These are phyloP conservation scores for Channallabes apus DNA, from an alignment of 2,797 vertebrate species.

Conservation along the genomic window DNA sequence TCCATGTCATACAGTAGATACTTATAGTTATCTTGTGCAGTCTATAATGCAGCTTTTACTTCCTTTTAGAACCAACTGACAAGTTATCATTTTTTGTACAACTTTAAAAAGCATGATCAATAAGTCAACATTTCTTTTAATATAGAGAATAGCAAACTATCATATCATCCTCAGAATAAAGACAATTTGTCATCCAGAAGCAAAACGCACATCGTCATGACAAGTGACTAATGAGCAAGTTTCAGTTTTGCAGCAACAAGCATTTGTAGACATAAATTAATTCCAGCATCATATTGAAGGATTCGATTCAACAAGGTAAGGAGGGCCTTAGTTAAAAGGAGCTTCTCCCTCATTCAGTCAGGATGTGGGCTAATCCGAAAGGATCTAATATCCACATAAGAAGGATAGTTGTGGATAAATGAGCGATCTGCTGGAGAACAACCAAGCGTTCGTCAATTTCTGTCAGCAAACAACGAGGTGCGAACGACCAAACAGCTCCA, in stretches of 20 bases:
- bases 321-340: background rate
- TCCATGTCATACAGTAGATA: background rate
- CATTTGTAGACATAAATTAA: background rate
- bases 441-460: conserved; percentile 23
- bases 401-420: conserved; percentile 8
- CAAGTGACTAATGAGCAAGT: conserved; percentile 22
- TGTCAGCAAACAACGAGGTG: conserved; percentile 23
- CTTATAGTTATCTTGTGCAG: background rate
- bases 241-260: background rate
- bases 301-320: background rate
- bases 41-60: background rate
- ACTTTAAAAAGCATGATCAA: background rate
- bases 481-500: conserved; percentile 54
- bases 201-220: background rate
- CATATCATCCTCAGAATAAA: conserved; percentile 16
- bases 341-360: background rate
- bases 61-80: background rate
- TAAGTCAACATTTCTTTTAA: background rate
- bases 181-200: conserved; percentile 1
- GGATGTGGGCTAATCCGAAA: background rate
- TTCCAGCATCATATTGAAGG: background rate
- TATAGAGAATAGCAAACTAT: background rate
- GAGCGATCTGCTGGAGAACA: conserved; percentile 4
- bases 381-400: background rate
- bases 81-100: background rate